These are phyloP conservation scores for Micoletzkya japonica DNA, from an alignment of 2,888 invertebrate genomes.

Conservation along the genomic window DNA sequence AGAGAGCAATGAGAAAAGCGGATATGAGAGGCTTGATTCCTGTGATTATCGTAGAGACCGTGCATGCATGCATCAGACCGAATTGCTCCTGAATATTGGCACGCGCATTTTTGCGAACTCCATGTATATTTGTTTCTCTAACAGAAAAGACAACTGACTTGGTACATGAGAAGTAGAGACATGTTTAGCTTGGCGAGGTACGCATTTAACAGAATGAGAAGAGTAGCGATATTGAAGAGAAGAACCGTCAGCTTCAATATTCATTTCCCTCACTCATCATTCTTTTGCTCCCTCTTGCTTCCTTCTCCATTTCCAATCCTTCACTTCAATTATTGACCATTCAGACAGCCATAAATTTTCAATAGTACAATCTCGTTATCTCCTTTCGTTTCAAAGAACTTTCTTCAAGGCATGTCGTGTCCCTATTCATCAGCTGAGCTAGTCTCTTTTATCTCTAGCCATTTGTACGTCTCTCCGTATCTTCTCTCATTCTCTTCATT, in stretches of 20 bases:
- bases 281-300: background rate
- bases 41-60: conserved; percentile 56
- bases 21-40: conserved; percentile 57
- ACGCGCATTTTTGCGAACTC: background rate
- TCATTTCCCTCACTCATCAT: background rate
- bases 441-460: background rate
- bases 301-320: too few relatives aligned
- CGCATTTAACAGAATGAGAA: conserved; percentile 46
- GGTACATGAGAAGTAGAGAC: conserved; percentile 38
- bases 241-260: conserved; percentile 37
- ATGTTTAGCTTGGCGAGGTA: conserved; percentile 48
- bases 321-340: too few relatives aligned
- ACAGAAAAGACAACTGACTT: conserved; percentile 23
- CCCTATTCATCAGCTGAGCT: too few relatives aligned
- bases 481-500: too few relatives aligned
- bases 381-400: background rate
- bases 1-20: conserved; percentile 46
- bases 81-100: conserved; percentile 39
- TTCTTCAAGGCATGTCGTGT: too few relatives aligned
- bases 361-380: background rate
- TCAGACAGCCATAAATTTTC: too few relatives aligned
- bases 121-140: conserved; percentile 3
- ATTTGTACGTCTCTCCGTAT: too few relatives aligned
- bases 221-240: conserved; percentile 36
- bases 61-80: conserved; percentile 55